A percentile compares a stretch with the other conserved stretches of the same genome.
phyloP scores from a whole-genome alignment of 2,797 vertebrate genomes.

The Phoxinus dragarum region DNA sequence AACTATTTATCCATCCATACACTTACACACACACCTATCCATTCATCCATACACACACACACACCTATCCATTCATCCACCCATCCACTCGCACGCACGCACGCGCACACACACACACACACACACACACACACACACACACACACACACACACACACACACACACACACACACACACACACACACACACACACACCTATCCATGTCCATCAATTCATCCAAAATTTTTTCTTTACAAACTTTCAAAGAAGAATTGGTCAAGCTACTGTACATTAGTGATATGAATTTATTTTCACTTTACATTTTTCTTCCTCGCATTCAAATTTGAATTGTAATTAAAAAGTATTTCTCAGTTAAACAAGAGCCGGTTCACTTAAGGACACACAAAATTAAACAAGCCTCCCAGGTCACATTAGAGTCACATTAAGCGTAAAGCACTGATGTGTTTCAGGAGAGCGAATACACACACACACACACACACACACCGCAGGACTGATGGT shows the following conservation, averaged over 20 bases:
- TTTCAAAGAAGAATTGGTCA: not conserved
- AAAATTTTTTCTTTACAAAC: not conserved
- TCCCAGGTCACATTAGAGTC: not conserved
- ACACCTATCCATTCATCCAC: too few species aligned
- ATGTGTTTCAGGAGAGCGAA: constrained; percentile 54
- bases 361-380: not conserved
- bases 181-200: accelerated
- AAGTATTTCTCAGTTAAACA: not conserved
- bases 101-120: too few species aligned
- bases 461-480: not conserved
- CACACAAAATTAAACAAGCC: not conserved
- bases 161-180: accelerated
- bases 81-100: too few species aligned
- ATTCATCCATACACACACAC: too few species aligned
- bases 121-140: too few species aligned
- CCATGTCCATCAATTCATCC: too few species aligned
- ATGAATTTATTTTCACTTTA: not conserved
- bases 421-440: not conserved
- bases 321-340: not conserved
- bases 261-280: not conserved
- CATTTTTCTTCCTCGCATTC: not conserved
- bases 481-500: constrained; percentile 30
- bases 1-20: too few species aligned
- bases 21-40: too few species aligned
- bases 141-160: not conserved